Percentiles rank a stretch among this genome's conserved stretches.
Evolutionary conservation across 2,113 vertebrate species (phyloP).

Genomic region (Casuarius casuarius): DNA sequence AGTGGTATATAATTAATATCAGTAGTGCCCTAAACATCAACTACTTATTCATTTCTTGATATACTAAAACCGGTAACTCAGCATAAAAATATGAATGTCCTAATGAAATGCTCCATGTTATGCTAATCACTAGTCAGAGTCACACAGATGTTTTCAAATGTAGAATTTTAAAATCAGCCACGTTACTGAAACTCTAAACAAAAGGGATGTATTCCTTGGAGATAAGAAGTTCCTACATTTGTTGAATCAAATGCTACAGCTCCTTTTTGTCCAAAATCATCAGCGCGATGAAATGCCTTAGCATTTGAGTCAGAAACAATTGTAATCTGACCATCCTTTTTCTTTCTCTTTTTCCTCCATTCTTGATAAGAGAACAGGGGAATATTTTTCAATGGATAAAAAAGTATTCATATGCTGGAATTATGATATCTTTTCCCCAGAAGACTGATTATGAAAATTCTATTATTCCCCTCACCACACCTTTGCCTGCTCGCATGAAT

Average conservation of each 20-base stretch:
- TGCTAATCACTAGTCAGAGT: background rate
- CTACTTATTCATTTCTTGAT: background rate
- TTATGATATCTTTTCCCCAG: conserved; percentile 15
- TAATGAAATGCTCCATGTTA: background rate
- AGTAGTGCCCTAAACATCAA: background rate
- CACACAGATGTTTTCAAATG: background rate
- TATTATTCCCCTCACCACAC: conserved; percentile 1
- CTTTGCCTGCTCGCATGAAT: conserved; percentile 37
- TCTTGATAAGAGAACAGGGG: background rate
- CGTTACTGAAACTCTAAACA: background rate
- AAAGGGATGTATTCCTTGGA: background rate
- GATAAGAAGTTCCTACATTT: background rate
- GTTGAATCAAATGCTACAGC: background rate
- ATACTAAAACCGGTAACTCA: background rate
- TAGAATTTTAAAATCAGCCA: background rate
- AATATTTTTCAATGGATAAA: conserved; percentile 30
- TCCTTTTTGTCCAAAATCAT: background rate
- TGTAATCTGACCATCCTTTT: background rate
- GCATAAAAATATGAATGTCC: background rate
- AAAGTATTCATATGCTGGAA: background rate
- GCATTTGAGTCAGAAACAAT: background rate
- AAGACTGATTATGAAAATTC: conserved; percentile 23
- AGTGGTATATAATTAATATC: background rate
- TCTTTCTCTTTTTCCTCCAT: background rate
- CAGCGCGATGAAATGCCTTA: background rate